These are phyloP conservation scores for Celastrina argiolus DNA, from an alignment of 2,888 invertebrate species.

Conservation along the genomic window DNA sequence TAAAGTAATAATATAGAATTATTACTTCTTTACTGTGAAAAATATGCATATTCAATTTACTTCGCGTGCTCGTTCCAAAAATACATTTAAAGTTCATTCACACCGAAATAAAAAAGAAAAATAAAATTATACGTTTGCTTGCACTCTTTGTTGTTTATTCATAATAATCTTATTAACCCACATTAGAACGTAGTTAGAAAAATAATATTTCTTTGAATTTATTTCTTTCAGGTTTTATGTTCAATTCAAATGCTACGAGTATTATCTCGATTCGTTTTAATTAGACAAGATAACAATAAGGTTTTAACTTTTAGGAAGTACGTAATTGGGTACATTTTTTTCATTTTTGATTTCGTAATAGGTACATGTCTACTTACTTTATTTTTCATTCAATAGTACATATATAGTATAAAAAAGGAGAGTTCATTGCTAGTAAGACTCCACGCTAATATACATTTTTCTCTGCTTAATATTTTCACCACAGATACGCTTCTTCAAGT, in stretches of 20 bases:
- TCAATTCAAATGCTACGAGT: neutral
- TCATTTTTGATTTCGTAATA: too few relatives aligned
- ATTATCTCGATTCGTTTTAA: neutral
- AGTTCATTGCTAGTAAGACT: too few relatives aligned
- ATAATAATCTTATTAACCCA: slow-evolving; percentile 18
- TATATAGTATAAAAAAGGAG: too few relatives aligned
- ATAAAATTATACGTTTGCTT: slow-evolving; percentile 10
- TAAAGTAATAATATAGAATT: slow-evolving; percentile 33
- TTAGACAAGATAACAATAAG: too few relatives aligned
- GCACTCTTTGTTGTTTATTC: slow-evolving; percentile 13
- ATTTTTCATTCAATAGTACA: too few relatives aligned
- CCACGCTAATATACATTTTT: too few relatives aligned
- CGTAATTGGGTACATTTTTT: neutral
- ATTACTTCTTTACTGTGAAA: slow-evolving; percentile 15
- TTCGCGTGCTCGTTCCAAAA: slow-evolving; percentile 3
- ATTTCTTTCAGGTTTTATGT: neutral
- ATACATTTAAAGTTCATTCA: slow-evolving; percentile 16
- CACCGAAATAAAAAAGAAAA: neutral
- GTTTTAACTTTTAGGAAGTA: too few relatives aligned
- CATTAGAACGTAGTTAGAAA: slow-evolving; percentile 15
- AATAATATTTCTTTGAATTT: slow-evolving; percentile 9
- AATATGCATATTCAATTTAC: neutral
- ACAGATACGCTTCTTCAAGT: too few relatives aligned
- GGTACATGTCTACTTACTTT: too few relatives aligned
- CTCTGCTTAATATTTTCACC: too few relatives aligned